Base-by-base conservation (phyloP, 2,113 vertebrate genomes). In the Sus scrofa region DNA sequence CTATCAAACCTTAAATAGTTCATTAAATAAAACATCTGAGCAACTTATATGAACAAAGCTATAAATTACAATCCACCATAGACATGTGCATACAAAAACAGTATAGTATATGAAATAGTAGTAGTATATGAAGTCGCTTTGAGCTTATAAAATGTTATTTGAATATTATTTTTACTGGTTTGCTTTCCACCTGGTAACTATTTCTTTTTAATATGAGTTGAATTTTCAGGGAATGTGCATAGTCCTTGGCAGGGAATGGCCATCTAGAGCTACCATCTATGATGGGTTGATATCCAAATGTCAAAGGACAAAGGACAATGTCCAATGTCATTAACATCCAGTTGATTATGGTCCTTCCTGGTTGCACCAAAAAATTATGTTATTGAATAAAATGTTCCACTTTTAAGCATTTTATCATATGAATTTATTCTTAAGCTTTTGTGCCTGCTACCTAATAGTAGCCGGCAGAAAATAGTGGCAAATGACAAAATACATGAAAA, bases 191-290 rank as follows among this genome's bases (percentile, higher is more conserved):
- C 6, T 24, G 12, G 16, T 12, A 19, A 74, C 32, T 77, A 20
- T 91, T 82, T 92, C 4, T 89, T 96, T 67, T 87, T 24, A 94
- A 75, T 37, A 81, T 16, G 44, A 95, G 18, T 24, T 70, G 27
- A 63, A 27, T 58, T 67, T 88, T 74, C 44, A 77, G 88, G 75
- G 15, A 15, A 44, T 12, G 86, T 32, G 12, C 58, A 14, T 26
- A 79, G 6, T 63, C 52, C 19, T 32, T 58, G n/a, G 18, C 27
- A 56, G 62, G 9, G 52, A 68, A 60, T 56, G 27, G 1, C 54
- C 56, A 86, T 63, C 19, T 37, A n/a, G 54, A 86, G 37, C 12
- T 20, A 16, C 74, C 14, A 75, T 26, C 56, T 58, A 65, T 6
- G 56, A 62, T n/a, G 24, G 30, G 9, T 2, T 68, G n/a, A n/a